Base-by-base conservation (phyloP, 2,113 vertebrate genomes). In the Calyptommatus sinebrachiatus region DNA sequence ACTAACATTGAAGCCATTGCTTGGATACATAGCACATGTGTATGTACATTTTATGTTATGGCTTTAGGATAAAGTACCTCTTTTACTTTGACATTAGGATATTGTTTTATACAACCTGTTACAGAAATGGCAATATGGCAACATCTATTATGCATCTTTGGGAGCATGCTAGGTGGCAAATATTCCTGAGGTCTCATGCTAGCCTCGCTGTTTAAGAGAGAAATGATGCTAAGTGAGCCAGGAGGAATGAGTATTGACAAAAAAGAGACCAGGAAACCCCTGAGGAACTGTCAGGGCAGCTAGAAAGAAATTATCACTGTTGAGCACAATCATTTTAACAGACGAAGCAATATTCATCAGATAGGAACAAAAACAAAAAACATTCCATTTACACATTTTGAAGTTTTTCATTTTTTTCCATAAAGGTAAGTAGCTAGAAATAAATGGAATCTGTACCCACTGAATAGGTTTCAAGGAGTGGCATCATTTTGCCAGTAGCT, bases 11-110 rank as follows among this genome's bases (percentile, higher is more conserved):
- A 70, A 81, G 53, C 65, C 73, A 46, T 76, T 76, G 53, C 53
- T 70, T 81, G 24, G 61, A 41, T 81, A 69, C 53, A 80, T 26
- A 70, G 66, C 73, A 62, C 46, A 62, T 48, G 35, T 63, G 35
- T 81, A 20, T 77, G 66, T 69, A 9, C 35, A 61, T 65, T 68
- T n/a, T 24, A 41, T 18, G 63, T 48, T 73, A 78, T 6, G 35
- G 14, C 65, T 70, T 78, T 45, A 31, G 62, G 50, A 78, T 83
- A 62, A 67, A 74, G 53, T 67, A 24, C 70, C 31, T 24, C 12
- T 12, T 20, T 72, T 53, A 46, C 22, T 60, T 73, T 73, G 14
- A 9, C 18, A 61, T 68, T 82, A 12, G 62, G 22, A 21, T 31
- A 48, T 29, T 35, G 12, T 29, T 77, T 41, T 78, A 78, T 24